Evolutionary conservation across 2,797 vertebrate species (phyloP).

Genomic region (Hapalemur alaotrensis): DNA sequence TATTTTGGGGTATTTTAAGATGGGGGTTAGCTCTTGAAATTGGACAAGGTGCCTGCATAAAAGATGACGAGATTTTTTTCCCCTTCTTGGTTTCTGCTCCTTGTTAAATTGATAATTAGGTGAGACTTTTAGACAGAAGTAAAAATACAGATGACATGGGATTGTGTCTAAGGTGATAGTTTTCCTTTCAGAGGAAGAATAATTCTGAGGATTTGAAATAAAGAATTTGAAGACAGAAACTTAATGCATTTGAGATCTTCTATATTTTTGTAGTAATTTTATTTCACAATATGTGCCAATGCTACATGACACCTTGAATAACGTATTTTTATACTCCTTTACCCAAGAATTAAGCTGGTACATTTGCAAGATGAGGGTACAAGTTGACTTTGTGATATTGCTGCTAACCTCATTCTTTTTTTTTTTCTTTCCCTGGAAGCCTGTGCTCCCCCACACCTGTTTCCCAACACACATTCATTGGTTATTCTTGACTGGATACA

Average conservation of each 20-base stretch:
- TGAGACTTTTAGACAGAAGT: slow-evolving; percentile 49
- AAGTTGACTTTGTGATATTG: not conserved
- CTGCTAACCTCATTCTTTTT: not conserved
- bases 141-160: slow-evolving; percentile 45
- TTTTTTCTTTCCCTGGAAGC: not conserved
- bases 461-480: not conserved
- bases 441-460: not conserved
- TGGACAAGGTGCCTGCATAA: slow-evolving; percentile 51
- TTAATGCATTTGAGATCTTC: slow-evolving; percentile 2
- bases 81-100: slow-evolving; percentile 21
- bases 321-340: slow-evolving; percentile 59
- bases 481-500: not conserved
- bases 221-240: slow-evolving; percentile 57
- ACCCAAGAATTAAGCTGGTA: slow-evolving; percentile 10
- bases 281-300: slow-evolving; percentile 41
- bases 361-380: not conserved
- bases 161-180: slow-evolving; percentile 46
- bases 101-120: slow-evolving; percentile 71
- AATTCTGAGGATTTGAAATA: slow-evolving; percentile 49
- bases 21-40: slow-evolving; percentile 59
- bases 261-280: slow-evolving; percentile 53
- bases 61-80: slow-evolving; percentile 27
- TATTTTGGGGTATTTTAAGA: slow-evolving; percentile 65
- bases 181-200: slow-evolving; percentile 41
- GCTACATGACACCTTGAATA: slow-evolving; percentile 38